phyloP scores from a whole-genome alignment of 2,113 vertebrate genomes.

The Sebastes fasciatus region DNA sequence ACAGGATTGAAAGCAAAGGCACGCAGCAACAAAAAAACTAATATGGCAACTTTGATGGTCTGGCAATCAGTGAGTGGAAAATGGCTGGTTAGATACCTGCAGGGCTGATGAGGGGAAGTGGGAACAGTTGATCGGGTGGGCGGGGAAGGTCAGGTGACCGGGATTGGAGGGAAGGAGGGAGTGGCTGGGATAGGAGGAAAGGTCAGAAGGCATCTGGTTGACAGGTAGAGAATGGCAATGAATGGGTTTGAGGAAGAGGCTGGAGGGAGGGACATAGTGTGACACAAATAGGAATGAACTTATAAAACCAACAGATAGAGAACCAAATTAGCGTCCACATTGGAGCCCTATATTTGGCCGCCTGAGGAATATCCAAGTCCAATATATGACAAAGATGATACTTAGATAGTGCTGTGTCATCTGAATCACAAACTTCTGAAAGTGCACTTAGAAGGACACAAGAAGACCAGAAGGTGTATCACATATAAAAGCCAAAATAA shows the following conservation, averaged over 20 bases:
- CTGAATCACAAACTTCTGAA: conserved; percentile 8
- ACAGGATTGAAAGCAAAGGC: neutral
- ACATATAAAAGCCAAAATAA: conserved; percentile 46
- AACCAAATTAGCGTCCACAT: neutral
- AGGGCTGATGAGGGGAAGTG: neutral
- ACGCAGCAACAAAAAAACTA: neutral
- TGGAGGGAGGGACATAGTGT: neutral
- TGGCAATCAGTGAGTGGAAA: neutral
- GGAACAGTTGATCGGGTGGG: neutral
- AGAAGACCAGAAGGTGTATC: conserved; percentile 21
- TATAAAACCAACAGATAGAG: neutral
- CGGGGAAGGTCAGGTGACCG: neutral
- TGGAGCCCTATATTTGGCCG: neutral
- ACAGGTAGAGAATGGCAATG: neutral
- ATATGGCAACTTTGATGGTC: neutral
- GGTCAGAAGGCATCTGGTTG: neutral
- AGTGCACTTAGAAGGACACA: conserved; percentile 28
- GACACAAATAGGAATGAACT: neutral
- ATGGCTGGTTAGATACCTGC: neutral
- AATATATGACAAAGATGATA: neutral
- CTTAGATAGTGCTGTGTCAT: neutral
- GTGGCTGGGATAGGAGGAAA: neutral
- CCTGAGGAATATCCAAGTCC: neutral
- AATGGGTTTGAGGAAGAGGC: neutral
- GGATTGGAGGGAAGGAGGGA: neutral